A percentile compares a stretch with the other conserved stretches of the same genome.
These are phyloP conservation scores for Syrrhaptes paradoxus DNA, from an alignment of 2,113 vertebrate species.

Conservation along the genomic window DNA sequence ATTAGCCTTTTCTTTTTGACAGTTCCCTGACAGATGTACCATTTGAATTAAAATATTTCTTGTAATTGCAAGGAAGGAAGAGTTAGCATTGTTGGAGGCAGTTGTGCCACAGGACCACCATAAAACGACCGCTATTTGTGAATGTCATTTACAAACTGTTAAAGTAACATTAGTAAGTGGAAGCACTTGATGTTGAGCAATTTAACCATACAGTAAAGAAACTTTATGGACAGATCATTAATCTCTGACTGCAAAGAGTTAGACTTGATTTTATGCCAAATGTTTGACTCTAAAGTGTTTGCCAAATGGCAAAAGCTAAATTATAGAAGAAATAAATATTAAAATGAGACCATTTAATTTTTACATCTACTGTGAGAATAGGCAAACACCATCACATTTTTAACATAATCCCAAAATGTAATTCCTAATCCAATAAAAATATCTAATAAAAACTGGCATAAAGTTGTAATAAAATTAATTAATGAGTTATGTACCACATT, in stretches of 20 bases:
- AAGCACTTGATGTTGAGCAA: slow-evolving; percentile 33
- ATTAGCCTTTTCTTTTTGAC: slow-evolving; percentile 37
- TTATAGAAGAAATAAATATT: slow-evolving; percentile 30
- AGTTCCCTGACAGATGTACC: slow-evolving; percentile 16
- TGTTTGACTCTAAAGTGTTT: slow-evolving; percentile 9
- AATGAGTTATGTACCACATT: slow-evolving; percentile 14
- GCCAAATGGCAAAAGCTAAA: slow-evolving; percentile 36
- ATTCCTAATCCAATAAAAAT: slow-evolving; percentile 48
- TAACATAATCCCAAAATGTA: slow-evolving; percentile 31
- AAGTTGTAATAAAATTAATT: slow-evolving; percentile 46
- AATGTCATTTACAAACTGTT: slow-evolving; percentile 44
- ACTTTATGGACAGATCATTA: slow-evolving; percentile 49
- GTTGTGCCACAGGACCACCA: neutral
- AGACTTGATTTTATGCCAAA: slow-evolving; percentile 50
- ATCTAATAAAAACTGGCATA: slow-evolving; percentile 36
- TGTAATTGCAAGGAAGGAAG: slow-evolving; percentile 1
- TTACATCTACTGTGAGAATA: slow-evolving; percentile 52
- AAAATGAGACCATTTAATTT: slow-evolving; percentile 44
- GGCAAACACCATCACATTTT: slow-evolving; percentile 17
- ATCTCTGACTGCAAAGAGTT: slow-evolving; percentile 38
- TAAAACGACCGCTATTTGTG: slow-evolving; percentile 25
- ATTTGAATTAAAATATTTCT: slow-evolving; percentile 33
- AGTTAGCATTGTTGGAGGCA: neutral
- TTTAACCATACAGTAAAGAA: slow-evolving; percentile 43
- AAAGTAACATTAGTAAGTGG: slow-evolving; percentile 41